Conservation (phyloP, 1,140 invertebrate genomes). For the Drosophila repleta region DNA sequence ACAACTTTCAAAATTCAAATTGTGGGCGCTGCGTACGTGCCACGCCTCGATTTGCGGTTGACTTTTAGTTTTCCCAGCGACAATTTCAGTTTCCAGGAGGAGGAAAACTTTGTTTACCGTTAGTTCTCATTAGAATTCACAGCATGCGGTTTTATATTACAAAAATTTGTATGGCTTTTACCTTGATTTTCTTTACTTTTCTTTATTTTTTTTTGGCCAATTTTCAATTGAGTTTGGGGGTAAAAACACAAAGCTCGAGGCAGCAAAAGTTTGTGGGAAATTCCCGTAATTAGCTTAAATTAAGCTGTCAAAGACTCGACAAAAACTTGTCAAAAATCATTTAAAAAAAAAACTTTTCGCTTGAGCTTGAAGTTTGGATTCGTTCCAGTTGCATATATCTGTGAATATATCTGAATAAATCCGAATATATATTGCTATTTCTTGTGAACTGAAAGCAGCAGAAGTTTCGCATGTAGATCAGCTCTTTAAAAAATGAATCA, state of each 20-base stretch:
- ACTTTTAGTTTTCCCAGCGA: slow-evolving; percentile 42
- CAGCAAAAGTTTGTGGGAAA: neutral
- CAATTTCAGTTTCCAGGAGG: slow-evolving; percentile 12
- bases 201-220: slow-evolving; percentile 22
- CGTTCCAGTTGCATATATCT: neutral
- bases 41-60: slow-evolving; percentile 49
- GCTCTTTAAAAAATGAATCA: slow-evolving; percentile 5
- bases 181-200: too few species aligned
- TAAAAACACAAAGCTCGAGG: neutral
- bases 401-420: neutral
- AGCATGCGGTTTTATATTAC: slow-evolving; percentile 32
- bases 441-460: slow-evolving; percentile 7
- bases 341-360: neutral
- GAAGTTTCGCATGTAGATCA: slow-evolving; percentile 19
- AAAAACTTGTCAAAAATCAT: neutral
- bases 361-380: neutral
- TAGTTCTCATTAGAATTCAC: slow-evolving; percentile 45
- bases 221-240: slow-evolving; percentile 29
- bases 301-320: neutral
- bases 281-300: neutral
- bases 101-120: slow-evolving; percentile 21
- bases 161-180: neutral
- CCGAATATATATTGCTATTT: slow-evolving; percentile 6
- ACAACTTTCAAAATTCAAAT: slow-evolving; percentile 54
- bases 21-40: slow-evolving; percentile 46